Conservation (phyloP, 2,113 vertebrate genomes). For the Lanius ludovicianus region DNA sequence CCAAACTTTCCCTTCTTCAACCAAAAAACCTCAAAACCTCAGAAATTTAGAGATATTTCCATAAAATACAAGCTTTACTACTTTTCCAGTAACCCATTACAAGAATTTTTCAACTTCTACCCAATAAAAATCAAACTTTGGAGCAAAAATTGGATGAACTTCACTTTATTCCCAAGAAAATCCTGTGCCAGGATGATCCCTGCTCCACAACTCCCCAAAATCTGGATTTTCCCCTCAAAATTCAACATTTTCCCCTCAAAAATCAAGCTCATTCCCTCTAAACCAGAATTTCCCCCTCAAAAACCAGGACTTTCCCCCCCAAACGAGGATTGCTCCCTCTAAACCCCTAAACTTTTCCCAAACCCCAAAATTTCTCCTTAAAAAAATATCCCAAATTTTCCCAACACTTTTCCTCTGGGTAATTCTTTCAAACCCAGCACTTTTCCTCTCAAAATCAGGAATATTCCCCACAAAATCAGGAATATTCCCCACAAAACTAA, state of each 20-base stretch:
- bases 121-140: fast-evolving
- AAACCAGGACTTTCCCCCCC: not conserved
- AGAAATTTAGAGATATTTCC: fast-evolving
- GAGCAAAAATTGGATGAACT: fast-evolving
- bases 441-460: too few relatives aligned
- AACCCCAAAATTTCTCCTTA: fast-evolving
- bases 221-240: not conserved
- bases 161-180: fast-evolving
- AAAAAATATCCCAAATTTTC: not conserved
- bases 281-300: not conserved
- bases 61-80: fast-evolving
- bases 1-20: fast-evolving
- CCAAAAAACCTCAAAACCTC: not conserved
- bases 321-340: fast-evolving
- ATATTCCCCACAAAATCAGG: fast-evolving
- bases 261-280: not conserved
- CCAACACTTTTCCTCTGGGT: fast-evolving
- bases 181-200: fast-evolving
- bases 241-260: too few relatives aligned
- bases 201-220: not conserved
- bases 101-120: fast-evolving
- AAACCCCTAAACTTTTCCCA: too few relatives aligned
- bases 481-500: not conserved
- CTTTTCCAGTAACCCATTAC: fast-evolving
- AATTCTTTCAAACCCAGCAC: not conserved